Evolutionary conservation across 2,888 invertebrate species (phyloP).

Genomic region (Calliopum simillimum): DNA sequence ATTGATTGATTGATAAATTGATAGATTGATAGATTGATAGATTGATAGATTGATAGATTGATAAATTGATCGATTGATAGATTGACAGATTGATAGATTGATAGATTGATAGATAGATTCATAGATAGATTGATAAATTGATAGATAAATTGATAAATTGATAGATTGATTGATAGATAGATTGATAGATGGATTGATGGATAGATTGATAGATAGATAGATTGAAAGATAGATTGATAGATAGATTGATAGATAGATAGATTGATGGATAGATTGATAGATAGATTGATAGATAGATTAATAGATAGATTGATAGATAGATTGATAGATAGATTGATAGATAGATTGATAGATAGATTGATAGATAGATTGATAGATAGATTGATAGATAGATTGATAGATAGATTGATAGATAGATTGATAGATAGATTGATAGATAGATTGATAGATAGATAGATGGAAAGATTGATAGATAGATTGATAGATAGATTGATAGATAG

Average conservation of each 20-base stretch:
- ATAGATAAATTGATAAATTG: too few species aligned
- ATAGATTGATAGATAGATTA: slow-evolving; percentile 13
- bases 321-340: slow-evolving; percentile 7
- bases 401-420: slow-evolving; percentile 11
- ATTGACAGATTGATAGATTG: too few species aligned
- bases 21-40: too few species aligned
- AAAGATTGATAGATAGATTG: slow-evolving; percentile 6
- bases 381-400: slow-evolving; percentile 12
- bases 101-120: too few species aligned
- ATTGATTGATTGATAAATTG: too few species aligned
- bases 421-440: slow-evolving; percentile 11
- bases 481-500: slow-evolving; percentile 19
- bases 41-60: too few species aligned
- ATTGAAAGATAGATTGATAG: slow-evolving; percentile 21
- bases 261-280: slow-evolving; percentile 20
- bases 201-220: slow-evolving; percentile 21
- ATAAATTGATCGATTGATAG: too few species aligned
- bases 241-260: slow-evolving; percentile 21
- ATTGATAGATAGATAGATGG: slow-evolving; percentile 11
- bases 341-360: slow-evolving; percentile 4
- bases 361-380: slow-evolving; percentile 15
- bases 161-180: not conserved
- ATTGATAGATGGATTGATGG: slow-evolving; percentile 1
- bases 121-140: too few species aligned
- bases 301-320: slow-evolving; percentile 5